These are phyloP conservation scores for Chauna torquata DNA, from an alignment of 2,113 vertebrate genomes.

Conservation along the genomic window DNA sequence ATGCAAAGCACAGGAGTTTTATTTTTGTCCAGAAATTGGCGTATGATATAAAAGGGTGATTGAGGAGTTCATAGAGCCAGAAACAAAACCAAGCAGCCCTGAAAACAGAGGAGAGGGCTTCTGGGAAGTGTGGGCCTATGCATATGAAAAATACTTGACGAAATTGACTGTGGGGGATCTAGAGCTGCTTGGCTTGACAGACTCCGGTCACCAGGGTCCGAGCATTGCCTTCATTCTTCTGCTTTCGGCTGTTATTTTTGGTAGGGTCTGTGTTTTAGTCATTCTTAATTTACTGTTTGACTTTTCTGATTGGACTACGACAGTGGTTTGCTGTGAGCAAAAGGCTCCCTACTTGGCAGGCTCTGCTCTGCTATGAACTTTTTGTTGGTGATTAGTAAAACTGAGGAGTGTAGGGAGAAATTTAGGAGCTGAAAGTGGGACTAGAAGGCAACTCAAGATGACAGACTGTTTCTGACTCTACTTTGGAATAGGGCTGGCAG, in stretches of 20 bases:
- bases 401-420: not conserved
- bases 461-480: not conserved
- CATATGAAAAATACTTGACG: not conserved
- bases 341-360: not conserved
- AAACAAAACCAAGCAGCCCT: constrained; percentile 5
- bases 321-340: not conserved
- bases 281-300: not conserved
- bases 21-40: constrained; percentile 37
- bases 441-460: not conserved
- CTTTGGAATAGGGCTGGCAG: not conserved
- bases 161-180: not conserved
- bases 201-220: not conserved
- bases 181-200: not conserved
- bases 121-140: not conserved
- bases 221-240: not conserved
- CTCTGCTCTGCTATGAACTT: not conserved
- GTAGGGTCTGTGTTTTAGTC: not conserved
- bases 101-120: not conserved
- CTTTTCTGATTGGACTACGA: not conserved
- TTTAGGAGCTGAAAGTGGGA: not conserved
- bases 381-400: not conserved
- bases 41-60: not conserved
- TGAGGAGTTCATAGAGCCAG: constrained; percentile 5
- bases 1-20: constrained; percentile 40
- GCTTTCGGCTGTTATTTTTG: not conserved